A percentile compares a stretch with the other conserved stretches of the same genome.
phyloP scores from a whole-genome alignment of 1,140 invertebrate genomes.

The Calliphora vicina region DNA sequence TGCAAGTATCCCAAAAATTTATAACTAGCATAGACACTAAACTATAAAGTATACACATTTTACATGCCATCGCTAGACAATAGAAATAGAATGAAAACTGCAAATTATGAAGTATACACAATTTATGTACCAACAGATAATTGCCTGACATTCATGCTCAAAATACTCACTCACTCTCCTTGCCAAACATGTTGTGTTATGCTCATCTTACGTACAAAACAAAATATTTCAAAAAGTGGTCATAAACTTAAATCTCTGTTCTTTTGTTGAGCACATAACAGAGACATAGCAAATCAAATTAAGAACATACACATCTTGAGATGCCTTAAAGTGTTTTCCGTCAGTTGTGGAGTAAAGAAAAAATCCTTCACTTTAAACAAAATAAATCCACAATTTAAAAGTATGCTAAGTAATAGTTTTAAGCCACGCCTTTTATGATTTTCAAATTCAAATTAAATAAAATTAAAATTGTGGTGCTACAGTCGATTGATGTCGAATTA shows the following conservation, averaged over 20 bases:
- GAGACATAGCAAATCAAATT: neutral
- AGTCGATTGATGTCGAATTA: no score
- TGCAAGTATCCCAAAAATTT: neutral
- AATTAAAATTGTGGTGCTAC: no score
- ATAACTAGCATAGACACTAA: neutral
- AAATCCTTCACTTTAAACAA: neutral
- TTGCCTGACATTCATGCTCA: neutral
- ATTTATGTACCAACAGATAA: constrained; percentile 29
- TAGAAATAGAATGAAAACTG: neutral
- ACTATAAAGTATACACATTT: neutral
- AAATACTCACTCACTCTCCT: neutral
- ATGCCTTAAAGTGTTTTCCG: neutral
- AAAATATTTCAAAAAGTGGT: neutral
- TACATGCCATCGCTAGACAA: neutral
- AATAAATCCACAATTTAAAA: neutral
- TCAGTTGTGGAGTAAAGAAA: neutral
- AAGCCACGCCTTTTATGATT: neutral
- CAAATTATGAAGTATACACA: neutral
- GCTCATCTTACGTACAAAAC: neutral
- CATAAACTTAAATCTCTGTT: neutral
- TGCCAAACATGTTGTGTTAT: neutral
- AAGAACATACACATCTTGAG: neutral
- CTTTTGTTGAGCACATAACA: neutral
- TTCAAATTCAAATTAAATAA: no score
- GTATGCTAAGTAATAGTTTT: neutral